Base-by-base conservation (phyloP, 92 coral and sea anemone species). In the Porites evermanni region DNA sequence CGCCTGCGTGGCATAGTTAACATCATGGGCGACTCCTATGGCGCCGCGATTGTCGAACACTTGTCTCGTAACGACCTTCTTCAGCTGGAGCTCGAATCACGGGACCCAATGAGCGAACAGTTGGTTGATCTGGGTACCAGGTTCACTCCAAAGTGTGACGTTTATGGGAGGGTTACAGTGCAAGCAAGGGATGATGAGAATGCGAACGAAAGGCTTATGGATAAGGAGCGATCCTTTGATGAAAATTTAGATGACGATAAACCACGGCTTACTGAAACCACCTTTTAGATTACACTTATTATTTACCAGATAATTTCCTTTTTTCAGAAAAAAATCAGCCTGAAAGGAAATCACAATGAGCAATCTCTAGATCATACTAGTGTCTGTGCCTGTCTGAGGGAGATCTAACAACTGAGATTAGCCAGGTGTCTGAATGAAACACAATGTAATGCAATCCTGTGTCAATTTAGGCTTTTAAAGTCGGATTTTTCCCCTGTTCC, bases 21-120 rank as follows among this genome's bases (percentile, higher is more conserved):
- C 83, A 81, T 93, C 60, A 86, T 83, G 91, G 95, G 95, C 61
- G 95, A 93, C 72, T 89, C 95, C 13, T 83, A 47, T 51, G 95
- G 93, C 3, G 90, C 95, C 59, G 91, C 91, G 12, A 89, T 93
- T 66, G 95, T 90, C n/a, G 95, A 93, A 74, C 95, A 93, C 68
- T 83, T 93, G 77, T 93, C 95, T 78, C 93, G 93, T 77, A 87
- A 90, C 70, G 95, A 93, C 58, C 91, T 93, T 24, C 82, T 93
- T 77, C 73, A 79, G 81, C 82, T 87, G 82, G 95, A 90, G 23
- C 78, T 78, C 71, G 90, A 70, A 44, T 32, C 74, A 70, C 53
- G 74, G 29, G 74, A 29, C 74, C 74, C 74, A 14, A 24, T 26
- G 7, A 29, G n/a, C 19, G 74, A 70, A 52, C 19, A 70, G 19